Conservation (phyloP, 2,113 vertebrate species). For the Neoarius graeffei region DNA sequence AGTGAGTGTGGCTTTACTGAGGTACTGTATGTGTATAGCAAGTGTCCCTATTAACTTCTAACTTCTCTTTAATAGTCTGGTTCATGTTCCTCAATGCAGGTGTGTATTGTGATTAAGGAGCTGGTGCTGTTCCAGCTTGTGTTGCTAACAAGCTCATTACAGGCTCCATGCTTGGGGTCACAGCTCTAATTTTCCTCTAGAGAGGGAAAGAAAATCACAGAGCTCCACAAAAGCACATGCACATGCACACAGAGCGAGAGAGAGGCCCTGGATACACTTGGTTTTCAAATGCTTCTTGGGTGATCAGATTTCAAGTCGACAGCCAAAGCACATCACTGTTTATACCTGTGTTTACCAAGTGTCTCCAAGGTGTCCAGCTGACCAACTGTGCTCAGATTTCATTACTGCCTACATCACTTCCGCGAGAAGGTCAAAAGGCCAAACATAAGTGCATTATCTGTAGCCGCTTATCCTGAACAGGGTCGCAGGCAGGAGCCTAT, state of each 20-base stretch:
- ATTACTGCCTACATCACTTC: too few species aligned
- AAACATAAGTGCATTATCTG: too few species aligned
- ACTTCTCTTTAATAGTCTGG: neutral
- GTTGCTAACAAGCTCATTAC: constrained; percentile 8
- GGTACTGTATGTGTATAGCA: neutral
- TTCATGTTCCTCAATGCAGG: constrained; percentile 11
- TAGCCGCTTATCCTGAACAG: too few species aligned
- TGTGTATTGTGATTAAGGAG: constrained; percentile 1
- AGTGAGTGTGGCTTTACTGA: neutral
- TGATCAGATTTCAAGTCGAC: too few species aligned
- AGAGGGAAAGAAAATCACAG: neutral
- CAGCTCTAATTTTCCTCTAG: neutral
- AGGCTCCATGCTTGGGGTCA: constrained; percentile 4
- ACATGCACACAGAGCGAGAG: neutral
- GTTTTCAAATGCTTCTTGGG: too few species aligned
- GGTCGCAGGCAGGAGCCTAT: too few species aligned
- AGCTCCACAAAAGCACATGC: neutral
- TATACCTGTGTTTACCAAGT: too few species aligned
- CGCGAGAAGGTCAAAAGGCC: too few species aligned
- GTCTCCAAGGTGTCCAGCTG: too few species aligned
- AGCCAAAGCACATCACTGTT: too few species aligned
- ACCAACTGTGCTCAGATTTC: too few species aligned
- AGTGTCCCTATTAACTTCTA: neutral
- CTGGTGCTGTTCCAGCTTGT: constrained; percentile 15
- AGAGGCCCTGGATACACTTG: too few species aligned